Conservation (phyloP, 2,113 vertebrate genomes). For the Erinaceus europaeus region DNA sequence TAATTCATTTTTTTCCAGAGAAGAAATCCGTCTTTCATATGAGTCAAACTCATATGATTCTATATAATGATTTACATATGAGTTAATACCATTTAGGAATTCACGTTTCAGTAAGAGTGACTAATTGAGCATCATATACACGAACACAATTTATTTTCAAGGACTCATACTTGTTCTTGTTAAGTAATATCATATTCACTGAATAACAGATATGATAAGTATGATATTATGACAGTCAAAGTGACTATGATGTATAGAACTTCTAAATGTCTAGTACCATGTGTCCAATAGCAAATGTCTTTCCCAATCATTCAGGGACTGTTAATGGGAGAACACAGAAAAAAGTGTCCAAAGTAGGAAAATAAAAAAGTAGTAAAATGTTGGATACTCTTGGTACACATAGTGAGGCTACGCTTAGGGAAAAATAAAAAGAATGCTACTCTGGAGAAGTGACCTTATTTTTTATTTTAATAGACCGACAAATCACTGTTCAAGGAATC, state of each 20-base stretch:
- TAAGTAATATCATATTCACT: neutral
- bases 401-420: no score
- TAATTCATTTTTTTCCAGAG: no score
- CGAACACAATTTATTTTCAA: neutral
- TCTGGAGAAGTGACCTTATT: no score
- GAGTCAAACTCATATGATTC: neutral
- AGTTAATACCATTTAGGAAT: neutral
- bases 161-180: neutral
- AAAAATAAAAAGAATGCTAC: no score
- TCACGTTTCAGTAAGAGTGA: neutral
- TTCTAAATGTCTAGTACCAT: neutral
- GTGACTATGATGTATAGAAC: neutral
- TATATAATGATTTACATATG: conserved; percentile 40
- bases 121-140: neutral
- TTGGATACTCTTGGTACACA: no score
- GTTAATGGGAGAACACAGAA: no score
- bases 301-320: no score
- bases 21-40: neutral
- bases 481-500: no score
- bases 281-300: no score
- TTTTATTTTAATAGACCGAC: no score
- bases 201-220: neutral
- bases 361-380: no score
- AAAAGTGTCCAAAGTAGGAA: neutral
- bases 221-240: neutral